A percentile compares a stretch with the other conserved stretches of the same genome.
Evolutionary conservation across 2,113 vertebrate species (phyloP).

Genomic region (Pardalotus punctatus): DNA sequence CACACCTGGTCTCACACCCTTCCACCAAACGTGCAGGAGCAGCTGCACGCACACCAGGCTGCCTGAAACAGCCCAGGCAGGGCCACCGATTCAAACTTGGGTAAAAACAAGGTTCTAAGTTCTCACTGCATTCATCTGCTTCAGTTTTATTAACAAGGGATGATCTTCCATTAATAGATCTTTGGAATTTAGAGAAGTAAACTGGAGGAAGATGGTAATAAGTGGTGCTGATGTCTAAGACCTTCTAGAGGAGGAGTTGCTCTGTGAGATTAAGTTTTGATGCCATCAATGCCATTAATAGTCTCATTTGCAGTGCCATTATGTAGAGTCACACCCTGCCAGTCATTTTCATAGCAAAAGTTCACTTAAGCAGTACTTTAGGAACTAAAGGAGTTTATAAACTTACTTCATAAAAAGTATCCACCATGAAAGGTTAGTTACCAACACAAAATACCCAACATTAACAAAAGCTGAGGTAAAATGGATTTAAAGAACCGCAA

Average conservation of each 20-base stretch:
- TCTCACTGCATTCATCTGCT: background rate
- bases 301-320: background rate
- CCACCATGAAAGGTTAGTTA: background rate
- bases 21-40: background rate
- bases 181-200: background rate
- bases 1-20: background rate
- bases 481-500: background rate
- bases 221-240: background rate
- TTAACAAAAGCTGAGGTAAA: background rate
- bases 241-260: background rate
- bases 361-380: background rate
- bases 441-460: background rate
- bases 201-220: background rate
- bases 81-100: background rate
- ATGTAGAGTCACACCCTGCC: background rate
- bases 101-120: background rate
- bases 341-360: background rate
- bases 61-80: background rate
- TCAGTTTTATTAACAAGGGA: background rate
- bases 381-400: background rate
- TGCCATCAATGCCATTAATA: background rate
- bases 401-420: background rate
- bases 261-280: background rate
- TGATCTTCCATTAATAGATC: background rate
- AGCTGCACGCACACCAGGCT: background rate